phyloP scores from a whole-genome alignment of 2,113 vertebrate species.

The Pandion haliaetus region DNA sequence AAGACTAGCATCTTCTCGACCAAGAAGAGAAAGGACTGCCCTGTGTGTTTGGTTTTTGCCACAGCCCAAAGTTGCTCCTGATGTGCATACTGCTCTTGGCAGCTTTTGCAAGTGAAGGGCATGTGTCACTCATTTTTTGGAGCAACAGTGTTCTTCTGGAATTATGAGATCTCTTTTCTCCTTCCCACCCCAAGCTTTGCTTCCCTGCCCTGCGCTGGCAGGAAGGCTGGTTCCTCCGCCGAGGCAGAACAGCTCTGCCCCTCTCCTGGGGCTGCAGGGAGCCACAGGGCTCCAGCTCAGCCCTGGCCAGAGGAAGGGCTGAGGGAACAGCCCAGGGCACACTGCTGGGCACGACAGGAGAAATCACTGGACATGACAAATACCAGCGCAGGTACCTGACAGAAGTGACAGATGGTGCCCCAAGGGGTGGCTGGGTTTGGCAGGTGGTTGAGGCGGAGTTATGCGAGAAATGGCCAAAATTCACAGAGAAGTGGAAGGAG shows the following conservation, averaged over 20 bases:
- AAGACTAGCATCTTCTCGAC: background rate
- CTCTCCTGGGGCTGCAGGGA: background rate
- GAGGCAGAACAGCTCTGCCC: background rate
- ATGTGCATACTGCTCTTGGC: background rate
- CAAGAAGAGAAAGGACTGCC: background rate
- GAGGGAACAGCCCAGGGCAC: background rate
- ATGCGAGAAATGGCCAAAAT: background rate
- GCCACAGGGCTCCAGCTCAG: background rate
- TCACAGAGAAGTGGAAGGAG: background rate
- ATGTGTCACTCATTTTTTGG: background rate
- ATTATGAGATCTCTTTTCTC: background rate
- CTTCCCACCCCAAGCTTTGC: background rate
- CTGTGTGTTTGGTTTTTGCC: background rate
- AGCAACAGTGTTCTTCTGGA: background rate
- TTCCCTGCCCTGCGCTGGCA: background rate
- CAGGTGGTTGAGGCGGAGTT: background rate
- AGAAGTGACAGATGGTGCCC: background rate
- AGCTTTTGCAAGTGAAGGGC: background rate
- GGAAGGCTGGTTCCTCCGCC: background rate
- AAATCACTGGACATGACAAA: fast-evolving
- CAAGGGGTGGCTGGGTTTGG: background rate
- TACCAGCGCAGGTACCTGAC: background rate
- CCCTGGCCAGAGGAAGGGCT: background rate
- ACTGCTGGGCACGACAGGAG: background rate
- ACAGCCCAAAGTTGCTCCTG: background rate